A percentile compares a stretch with the other conserved stretches of the same genome.
Conservation (phyloP, 2,888 invertebrate genomes). For the Mystacides longicornis region DNA sequence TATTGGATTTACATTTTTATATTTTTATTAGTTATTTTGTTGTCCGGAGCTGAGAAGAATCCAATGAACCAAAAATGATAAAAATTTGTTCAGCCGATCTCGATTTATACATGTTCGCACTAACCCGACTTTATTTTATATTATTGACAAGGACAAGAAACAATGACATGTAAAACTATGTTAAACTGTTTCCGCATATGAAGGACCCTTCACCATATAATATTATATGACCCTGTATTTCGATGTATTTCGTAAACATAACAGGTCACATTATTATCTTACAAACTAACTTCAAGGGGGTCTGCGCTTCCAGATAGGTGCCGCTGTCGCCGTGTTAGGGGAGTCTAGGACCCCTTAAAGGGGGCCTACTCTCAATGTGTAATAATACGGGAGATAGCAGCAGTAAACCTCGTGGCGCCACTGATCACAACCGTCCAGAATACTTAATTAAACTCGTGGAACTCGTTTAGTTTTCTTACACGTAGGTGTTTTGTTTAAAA, state of each 20-base stretch:
- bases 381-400: neutral
- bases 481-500: no score
- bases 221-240: no score
- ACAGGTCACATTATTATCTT: constrained; percentile 24
- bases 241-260: constrained; percentile 27
- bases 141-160: no score
- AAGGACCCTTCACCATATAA: neutral
- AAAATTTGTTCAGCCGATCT: no score
- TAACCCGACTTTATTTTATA: no score
- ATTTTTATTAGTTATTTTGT: no score
- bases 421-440: constrained; percentile 20
- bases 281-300: neutral
- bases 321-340: constrained; percentile 1
- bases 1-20: no score
- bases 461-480: neutral
- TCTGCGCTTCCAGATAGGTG: neutral
- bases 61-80: no score
- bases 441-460: constrained; percentile 20
- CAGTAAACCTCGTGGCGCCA: constrained; percentile 22
- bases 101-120: no score
- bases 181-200: neutral
- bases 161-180: no score
- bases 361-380: neutral
- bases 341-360: neutral
- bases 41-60: no score